Evolutionary conservation across 2,113 vertebrate species (phyloP).

Genomic region (Cyrtonyx montezumae): DNA sequence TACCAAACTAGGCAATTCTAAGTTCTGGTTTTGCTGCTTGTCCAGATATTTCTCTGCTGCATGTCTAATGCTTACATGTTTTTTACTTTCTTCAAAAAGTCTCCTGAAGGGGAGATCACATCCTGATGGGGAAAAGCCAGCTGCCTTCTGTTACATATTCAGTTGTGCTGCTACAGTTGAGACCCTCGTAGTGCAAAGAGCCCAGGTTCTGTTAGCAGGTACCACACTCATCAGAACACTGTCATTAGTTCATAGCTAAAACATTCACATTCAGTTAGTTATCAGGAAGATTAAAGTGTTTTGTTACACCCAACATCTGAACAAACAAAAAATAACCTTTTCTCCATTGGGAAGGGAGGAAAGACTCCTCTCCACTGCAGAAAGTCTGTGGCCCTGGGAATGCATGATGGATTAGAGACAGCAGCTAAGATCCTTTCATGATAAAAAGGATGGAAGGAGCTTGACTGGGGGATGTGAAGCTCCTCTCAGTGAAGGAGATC

Average conservation of each 20-base stretch:
- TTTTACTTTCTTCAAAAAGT: neutral
- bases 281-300: neutral
- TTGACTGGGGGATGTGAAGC: neutral
- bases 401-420: neutral
- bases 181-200: neutral
- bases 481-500: neutral
- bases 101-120: neutral
- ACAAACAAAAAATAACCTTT: neutral
- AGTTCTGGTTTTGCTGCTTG: neutral
- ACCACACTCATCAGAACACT: neutral
- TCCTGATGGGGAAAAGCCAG: neutral
- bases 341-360: neutral
- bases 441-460: neutral
- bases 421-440: neutral
- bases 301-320: neutral
- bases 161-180: neutral
- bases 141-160: neutral
- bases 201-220: neutral
- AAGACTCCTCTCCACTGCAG: neutral
- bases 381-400: neutral
- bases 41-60: neutral
- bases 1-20: neutral
- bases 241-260: neutral
- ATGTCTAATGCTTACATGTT: neutral
- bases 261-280: neutral